Base-by-base conservation (phyloP, 35 echinoderm and acorn worm species). In the Hemicentrotus pulcherrimus region DNA sequence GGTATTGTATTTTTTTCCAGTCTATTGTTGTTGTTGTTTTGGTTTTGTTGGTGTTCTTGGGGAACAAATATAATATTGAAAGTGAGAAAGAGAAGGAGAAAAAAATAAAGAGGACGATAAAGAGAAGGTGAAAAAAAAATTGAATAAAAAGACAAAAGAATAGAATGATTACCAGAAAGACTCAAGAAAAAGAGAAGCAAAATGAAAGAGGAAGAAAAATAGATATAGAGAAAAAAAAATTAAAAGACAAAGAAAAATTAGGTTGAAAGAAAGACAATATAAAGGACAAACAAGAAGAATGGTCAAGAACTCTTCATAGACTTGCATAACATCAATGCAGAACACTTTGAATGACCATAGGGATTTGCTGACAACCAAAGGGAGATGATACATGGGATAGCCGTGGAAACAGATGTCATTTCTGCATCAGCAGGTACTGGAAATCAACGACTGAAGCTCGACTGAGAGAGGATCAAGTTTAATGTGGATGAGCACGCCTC, bases 341-440 rank as follows among this genome's bases (percentile, higher is more conserved):
- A 78, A 78, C 65, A 78, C 65, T 78, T 78, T 78, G 3, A n/a
- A 78, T 78, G 65, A 78, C 65, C 65, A 78, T 7, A 30, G 65
- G n/a, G 65, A 15, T n/a, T 78, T 28, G 24, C 22, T 28, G 0
- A 78, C 19, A 78, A 7, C 28, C 52, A 41, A 59, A 78, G 24
- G n/a, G 19, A 78, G 65, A 78, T 8, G 22, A 78, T 28, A 78
- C 65, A 78, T 22, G 19, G n/a, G 65, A 78, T 78, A 10, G 4
- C 65, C 22, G 65, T n/a, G 65, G 65, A 78, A 78, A 78, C 65
- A 78, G 65, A 78, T 78, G 65, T 78, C 65, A 78, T 78, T 78
- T 78, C 65, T 4, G 19, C 65, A 78, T 78, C 65, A 78, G 28
- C 22, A n/a, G 65, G 19, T 78, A 30, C 22, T 78, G 65, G 19